Conservation (phyloP, 2,797 vertebrate genomes). For the Rhinophrynus dorsalis region DNA sequence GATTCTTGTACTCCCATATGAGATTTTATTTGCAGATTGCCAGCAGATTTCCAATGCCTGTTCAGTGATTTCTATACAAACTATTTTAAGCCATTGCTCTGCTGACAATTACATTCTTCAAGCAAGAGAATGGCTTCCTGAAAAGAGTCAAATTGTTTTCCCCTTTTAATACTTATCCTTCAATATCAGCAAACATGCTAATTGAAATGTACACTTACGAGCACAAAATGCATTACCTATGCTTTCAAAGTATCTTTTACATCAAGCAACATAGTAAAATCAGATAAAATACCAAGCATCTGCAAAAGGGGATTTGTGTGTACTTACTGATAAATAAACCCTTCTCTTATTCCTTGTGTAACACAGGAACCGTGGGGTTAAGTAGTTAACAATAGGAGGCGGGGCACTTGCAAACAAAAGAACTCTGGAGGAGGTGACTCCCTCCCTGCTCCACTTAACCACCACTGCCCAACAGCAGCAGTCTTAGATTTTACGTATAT, state of each 20-base stretch:
- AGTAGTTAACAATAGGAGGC: too few relatives aligned
- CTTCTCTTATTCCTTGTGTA: too few relatives aligned
- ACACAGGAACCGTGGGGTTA: too few relatives aligned
- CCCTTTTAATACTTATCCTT: not conserved
- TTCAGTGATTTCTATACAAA: slow-evolving; percentile 46
- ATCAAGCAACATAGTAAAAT: too few relatives aligned
- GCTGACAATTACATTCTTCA: slow-evolving; percentile 58
- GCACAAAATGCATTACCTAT: not conserved
- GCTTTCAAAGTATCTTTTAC: not conserved
- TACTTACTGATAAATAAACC: too few relatives aligned
- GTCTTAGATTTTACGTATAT: too few relatives aligned
- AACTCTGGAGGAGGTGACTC: too few relatives aligned
- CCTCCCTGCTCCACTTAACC: too few relatives aligned
- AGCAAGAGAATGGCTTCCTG: slow-evolving; percentile 54
- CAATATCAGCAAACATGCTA: not conserved
- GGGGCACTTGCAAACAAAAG: too few relatives aligned
- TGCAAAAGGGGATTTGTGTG: too few relatives aligned
- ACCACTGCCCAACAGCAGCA: too few relatives aligned
- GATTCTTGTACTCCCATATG: slow-evolving; percentile 9
- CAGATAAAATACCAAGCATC: too few relatives aligned
- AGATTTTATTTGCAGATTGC: slow-evolving; percentile 28
- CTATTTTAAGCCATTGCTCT: slow-evolving; percentile 54
- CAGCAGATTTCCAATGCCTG: slow-evolving; percentile 31
- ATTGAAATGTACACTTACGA: not conserved
- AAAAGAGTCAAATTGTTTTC: slow-evolving; percentile 9